A percentile compares a stretch with the other conserved stretches of the same genome.
Evolutionary conservation across 2,888 invertebrate genomes (phyloP).

Genomic region (Eremobia ochroleuca): DNA sequence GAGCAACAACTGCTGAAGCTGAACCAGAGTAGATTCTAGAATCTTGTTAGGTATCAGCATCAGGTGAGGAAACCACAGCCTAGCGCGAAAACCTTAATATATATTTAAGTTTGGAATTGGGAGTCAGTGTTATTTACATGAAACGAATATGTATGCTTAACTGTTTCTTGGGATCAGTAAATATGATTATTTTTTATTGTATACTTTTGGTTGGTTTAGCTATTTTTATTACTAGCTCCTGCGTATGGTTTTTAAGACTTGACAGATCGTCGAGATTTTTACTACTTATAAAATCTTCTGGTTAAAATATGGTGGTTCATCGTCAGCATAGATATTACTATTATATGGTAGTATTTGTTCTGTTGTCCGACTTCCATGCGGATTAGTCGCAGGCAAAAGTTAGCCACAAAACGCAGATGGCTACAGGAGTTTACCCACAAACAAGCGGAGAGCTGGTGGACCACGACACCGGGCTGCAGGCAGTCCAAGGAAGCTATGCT

Average conservation of each 20-base stretch:
- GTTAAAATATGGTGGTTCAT: neutral
- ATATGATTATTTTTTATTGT: neutral
- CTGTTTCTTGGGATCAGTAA: neutral
- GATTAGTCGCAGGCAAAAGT: neutral
- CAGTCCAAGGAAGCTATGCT: neutral
- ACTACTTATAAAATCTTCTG: constrained; percentile 1
- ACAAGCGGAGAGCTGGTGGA: neutral
- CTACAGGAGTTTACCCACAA: neutral
- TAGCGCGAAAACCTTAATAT: neutral
- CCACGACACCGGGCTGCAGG: neutral
- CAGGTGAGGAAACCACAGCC: neutral
- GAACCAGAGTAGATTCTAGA: neutral
- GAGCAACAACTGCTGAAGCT: neutral
- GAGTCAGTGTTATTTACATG: neutral
- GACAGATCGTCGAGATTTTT: neutral
- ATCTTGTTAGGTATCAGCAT: neutral
- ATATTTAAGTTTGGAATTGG: neutral
- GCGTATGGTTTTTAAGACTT: neutral
- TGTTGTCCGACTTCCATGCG: neutral
- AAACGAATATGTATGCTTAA: neutral
- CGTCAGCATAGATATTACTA: neutral
- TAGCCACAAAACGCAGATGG: neutral
- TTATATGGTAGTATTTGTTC: neutral
- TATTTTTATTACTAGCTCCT: neutral
- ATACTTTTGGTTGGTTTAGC: neutral